Evolutionary conservation across 2,797 vertebrate genomes (phyloP), one percentile per base, ranked within the genome.

Genomic region (Phoeniculus purpureus): DNA sequence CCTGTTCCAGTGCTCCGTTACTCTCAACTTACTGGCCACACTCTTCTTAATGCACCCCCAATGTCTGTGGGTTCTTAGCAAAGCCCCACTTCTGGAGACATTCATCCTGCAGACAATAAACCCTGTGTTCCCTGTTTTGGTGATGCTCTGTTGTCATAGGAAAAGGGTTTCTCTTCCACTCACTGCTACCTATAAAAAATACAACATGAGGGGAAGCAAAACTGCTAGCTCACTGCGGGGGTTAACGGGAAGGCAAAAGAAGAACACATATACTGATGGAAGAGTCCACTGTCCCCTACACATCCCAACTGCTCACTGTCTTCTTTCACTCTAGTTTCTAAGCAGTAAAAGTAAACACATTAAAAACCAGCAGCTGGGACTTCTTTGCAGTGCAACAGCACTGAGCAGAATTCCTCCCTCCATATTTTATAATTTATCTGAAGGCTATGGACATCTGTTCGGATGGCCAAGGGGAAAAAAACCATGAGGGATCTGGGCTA

Each of bases 401-500:
- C 45, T 0, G 2, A 90, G 27, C 34, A 94, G 66, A 80, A 90
- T 87, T 71, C 60, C 21, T 85, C n/a, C 43, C 40, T 95, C 79
- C 45, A 16, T 92, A 59, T 91, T 96, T 95, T 66, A 94, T 85
- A 80, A 90, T 94, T 92, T 96, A 83, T 84, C 90, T 87, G 78
- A 95, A 94, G 76, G 81, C 90, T 91, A 56, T 67, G 83, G 92
- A 74, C 92, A 90, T 96, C 95, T 96, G 90, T 93, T 95, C 77
- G 10, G 77, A 64, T 59, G 90, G 82, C 89, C 32, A 32, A 82
- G 20, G 80, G 89, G 54, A 79, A 94, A 95, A 25, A 92, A 95
- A 65, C 61, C 90, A 65, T 81, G 73, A 76, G 90, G 67, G 90
- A 95, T 94, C 81, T 94, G 73, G 82, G 91, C 88, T 95, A 91